Percentiles rank a stretch among this genome's conserved stretches.
Conservation (phyloP, 2,797 vertebrate species). For the Poecile montanus region DNA sequence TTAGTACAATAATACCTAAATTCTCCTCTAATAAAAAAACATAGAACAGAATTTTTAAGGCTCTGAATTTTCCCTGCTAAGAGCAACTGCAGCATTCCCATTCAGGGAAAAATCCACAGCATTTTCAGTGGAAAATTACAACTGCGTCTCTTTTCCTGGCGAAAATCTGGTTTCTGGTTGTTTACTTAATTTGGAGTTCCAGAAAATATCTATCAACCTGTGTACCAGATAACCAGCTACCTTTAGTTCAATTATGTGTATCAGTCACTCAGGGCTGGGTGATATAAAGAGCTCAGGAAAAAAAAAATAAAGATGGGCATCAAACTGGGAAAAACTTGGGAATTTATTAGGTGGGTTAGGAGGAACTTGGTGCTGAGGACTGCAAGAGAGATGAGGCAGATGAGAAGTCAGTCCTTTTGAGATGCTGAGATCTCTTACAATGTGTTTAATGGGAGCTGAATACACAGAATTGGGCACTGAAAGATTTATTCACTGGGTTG, state of each 20-base stretch:
- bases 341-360: background rate
- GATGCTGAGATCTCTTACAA: background rate
- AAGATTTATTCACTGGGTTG: slow-evolving; percentile 61
- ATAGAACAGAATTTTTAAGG: background rate
- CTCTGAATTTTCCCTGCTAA: background rate
- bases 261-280: background rate
- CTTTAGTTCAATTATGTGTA: background rate
- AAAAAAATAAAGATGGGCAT: background rate
- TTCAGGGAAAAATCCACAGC: background rate
- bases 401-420: background rate
- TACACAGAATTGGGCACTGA: background rate
- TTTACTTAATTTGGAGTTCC: background rate
- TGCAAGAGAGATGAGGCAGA: background rate
- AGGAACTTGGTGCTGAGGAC: background rate
- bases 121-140: background rate
- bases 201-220: background rate
- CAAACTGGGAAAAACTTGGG: background rate
- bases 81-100: background rate
- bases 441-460: slow-evolving; percentile 38
- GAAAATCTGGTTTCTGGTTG: background rate
- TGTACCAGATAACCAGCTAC: background rate
- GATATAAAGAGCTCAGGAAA: background rate
- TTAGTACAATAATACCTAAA: background rate
- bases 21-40: background rate
- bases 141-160: background rate